Evolutionary conservation across 2,113 vertebrate species (phyloP).

Genomic region (Perca flavescens): DNA sequence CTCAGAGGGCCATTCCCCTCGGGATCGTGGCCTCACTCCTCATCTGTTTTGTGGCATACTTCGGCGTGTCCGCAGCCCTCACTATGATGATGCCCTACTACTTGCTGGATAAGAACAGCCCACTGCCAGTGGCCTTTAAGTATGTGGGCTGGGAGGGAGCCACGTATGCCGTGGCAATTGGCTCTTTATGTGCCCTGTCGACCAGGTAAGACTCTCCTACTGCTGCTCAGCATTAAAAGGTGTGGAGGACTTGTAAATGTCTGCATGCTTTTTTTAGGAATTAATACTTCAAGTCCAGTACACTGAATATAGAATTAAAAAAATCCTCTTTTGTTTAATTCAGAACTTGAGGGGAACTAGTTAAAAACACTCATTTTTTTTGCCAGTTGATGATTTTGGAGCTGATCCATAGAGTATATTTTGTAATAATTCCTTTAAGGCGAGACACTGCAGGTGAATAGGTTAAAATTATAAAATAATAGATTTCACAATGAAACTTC

Average conservation of each 20-base stretch:
- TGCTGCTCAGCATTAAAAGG: conserved; percentile 45
- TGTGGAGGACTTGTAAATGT: conserved; percentile 2
- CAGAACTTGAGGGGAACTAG: neutral
- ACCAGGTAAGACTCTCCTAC: conserved; percentile 87
- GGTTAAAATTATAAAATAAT: too few species aligned
- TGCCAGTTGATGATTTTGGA: too few species aligned
- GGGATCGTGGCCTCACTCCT: conserved; percentile 96
- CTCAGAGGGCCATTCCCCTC: conserved; percentile 95
- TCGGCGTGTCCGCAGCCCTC: conserved; percentile 93
- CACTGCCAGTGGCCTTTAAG: conserved; percentile 94
- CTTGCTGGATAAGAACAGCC: conserved; percentile 91
- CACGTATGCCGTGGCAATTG: conserved; percentile 92
- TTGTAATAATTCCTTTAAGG: too few species aligned
- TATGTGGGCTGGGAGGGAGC: conserved; percentile 93
- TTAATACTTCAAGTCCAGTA: neutral
- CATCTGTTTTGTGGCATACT: conserved; percentile 96
- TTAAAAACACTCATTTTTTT: too few species aligned
- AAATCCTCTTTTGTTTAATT: neutral
- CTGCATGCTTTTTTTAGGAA: neutral
- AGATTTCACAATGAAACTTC: too few species aligned
- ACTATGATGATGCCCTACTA: conserved; percentile 98
- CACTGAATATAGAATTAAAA: neutral
- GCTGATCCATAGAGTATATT: too few species aligned
- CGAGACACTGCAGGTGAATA: too few species aligned
- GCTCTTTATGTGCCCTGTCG: conserved; percentile 95